Evolutionary conservation across 2,797 vertebrate species (phyloP).

Genomic region (Lepus oiostolus): DNA sequence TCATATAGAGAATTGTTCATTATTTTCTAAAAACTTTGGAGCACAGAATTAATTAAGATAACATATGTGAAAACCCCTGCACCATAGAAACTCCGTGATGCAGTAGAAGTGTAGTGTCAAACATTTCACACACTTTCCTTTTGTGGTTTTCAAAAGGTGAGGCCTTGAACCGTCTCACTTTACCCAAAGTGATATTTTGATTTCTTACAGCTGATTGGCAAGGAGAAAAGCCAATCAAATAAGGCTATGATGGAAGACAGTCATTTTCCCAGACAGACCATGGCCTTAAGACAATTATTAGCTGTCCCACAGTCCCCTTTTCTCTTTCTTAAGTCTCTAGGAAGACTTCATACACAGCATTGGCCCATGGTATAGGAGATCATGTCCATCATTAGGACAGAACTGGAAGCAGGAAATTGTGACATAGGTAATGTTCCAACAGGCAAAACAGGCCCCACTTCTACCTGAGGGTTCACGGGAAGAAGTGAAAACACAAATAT

Average conservation of each 20-base stretch:
- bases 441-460: neutral
- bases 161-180: neutral
- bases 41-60: conserved; percentile 19
- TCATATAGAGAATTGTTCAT: neutral
- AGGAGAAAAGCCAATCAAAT: conserved; percentile 21
- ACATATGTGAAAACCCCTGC: neutral
- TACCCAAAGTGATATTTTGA: neutral
- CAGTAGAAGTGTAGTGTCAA: neutral
- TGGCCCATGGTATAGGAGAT: neutral
- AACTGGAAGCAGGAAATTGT: neutral
- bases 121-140: neutral
- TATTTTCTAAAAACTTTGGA: conserved; percentile 4
- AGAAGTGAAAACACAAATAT: neutral
- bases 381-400: too few species aligned
- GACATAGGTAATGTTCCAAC: neutral
- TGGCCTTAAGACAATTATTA: neutral
- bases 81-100: neutral
- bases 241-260: neutral
- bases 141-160: neutral
- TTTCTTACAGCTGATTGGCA: conserved; percentile 32
- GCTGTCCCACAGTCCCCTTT: neutral
- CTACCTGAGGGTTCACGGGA: neutral
- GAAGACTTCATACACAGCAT: neutral
- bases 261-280: neutral
- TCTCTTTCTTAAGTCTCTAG: neutral